Conservation (phyloP, 2,797 vertebrate species). For the Tolypeutes matacus region DNA sequence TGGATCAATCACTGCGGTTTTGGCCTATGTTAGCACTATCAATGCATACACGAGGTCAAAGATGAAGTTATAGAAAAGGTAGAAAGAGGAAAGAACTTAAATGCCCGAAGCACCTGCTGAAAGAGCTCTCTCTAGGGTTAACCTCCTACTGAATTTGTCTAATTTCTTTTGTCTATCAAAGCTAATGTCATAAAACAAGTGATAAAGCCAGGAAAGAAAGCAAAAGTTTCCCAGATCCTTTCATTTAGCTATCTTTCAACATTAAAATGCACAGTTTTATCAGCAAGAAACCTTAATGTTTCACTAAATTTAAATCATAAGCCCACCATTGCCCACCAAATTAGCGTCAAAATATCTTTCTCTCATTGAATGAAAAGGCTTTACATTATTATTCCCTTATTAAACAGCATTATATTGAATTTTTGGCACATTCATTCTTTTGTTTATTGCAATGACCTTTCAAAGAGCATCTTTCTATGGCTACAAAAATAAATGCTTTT, state of each 20-base stretch:
- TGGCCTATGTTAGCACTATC: not conserved
- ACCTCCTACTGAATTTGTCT: not conserved
- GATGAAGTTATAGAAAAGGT: not conserved
- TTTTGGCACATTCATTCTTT: too few relatives aligned
- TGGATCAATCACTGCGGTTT: not conserved
- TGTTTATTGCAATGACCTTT: too few relatives aligned
- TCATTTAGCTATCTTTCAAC: not conserved
- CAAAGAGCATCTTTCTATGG: too few relatives aligned
- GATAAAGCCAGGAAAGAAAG: not conserved
- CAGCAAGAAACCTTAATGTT: not conserved
- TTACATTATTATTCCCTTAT: slow-evolving; percentile 46
- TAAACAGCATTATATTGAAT: not conserved
- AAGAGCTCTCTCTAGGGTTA: not conserved
- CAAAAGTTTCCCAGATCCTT: not conserved
- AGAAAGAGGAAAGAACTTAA: not conserved
- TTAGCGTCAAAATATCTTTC: slow-evolving; percentile 29
- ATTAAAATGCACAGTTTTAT: not conserved
- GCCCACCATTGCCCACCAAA: not conserved
- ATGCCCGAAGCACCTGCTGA: not conserved
- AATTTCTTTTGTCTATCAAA: not conserved
- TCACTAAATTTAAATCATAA: slow-evolving; percentile 31
- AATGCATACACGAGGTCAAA: not conserved
- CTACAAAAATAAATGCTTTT: too few relatives aligned
- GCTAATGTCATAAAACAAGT: slow-evolving; percentile 23
- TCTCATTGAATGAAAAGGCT: not conserved